These are phyloP conservation scores for Achatina immaculata DNA, from an alignment of 1,140 invertebrate species.

Conservation along the genomic window DNA sequence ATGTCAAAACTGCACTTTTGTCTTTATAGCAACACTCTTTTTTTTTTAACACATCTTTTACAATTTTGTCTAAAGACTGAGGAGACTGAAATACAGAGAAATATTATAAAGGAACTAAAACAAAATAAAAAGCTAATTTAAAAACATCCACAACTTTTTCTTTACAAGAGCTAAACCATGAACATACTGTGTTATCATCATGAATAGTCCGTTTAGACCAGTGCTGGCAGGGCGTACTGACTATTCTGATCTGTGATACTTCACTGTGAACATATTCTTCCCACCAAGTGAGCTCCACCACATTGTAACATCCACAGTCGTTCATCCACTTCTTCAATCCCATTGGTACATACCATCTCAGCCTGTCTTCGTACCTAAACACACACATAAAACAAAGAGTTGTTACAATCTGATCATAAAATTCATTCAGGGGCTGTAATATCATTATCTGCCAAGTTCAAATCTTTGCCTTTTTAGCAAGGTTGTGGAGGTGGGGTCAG, in stretches of 20 bases:
- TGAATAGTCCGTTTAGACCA: constrained; percentile 69
- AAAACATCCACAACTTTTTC: too few species aligned
- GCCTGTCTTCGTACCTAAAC: constrained; percentile 59
- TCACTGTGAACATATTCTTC: constrained; percentile 55
- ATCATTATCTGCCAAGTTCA: not conserved
- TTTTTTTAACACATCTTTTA: too few species aligned
- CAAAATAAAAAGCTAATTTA: too few species aligned
- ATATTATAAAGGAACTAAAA: too few species aligned
- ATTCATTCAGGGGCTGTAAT: not conserved
- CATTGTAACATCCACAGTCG: constrained; percentile 62
- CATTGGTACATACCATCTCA: constrained; percentile 72
- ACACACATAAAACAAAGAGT: not conserved
- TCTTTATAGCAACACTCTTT: too few species aligned
- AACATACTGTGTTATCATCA: constrained; percentile 71
- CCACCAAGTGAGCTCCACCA: constrained; percentile 73
- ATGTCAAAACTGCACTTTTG: too few species aligned
- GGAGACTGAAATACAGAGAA: too few species aligned
- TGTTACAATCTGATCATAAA: not conserved
- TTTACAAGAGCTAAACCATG: too few species aligned
- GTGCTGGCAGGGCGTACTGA: constrained; percentile 73
- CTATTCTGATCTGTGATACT: constrained; percentile 64
- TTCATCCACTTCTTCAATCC: constrained; percentile 69
- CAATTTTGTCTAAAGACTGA: too few species aligned
- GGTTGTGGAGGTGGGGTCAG: not conserved
- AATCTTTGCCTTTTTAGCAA: not conserved